phyloP scores from a whole-genome alignment of 2,113 vertebrate genomes.

The Hyperopisus bebe region DNA sequence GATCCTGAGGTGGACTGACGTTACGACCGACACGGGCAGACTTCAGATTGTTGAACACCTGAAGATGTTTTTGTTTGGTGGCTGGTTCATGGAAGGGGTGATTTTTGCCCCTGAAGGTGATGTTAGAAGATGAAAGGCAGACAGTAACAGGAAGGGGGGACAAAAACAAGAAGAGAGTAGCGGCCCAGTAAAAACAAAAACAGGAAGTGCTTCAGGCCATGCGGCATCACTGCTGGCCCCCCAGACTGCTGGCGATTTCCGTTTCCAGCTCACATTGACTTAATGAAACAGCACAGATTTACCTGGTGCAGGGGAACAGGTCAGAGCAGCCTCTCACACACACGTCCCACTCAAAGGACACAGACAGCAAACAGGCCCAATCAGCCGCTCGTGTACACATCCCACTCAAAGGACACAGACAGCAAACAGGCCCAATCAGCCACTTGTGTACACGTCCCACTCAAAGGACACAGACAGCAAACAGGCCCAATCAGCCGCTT shows the following conservation, averaged over 20 bases:
- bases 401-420: too few species aligned
- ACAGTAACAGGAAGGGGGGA: not conserved
- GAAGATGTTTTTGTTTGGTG: not conserved
- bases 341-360: too few species aligned
- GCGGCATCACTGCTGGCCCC: not conserved
- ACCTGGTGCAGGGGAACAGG: not conserved
- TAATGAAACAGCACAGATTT: not conserved
- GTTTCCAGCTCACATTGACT: not conserved
- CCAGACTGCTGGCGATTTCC: not conserved
- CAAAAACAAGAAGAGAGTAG: not conserved
- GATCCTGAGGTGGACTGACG: not conserved
- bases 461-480: not conserved
- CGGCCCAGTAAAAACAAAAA: constrained; percentile 2
- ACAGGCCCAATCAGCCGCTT: not conserved
- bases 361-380: too few species aligned
- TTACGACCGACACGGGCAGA: not conserved
- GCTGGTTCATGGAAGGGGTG: not conserved
- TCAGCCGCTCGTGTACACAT: too few species aligned
- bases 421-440: not conserved
- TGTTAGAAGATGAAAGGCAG: not conserved
- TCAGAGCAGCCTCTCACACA: not conserved
- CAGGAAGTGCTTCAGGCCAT: not conserved
- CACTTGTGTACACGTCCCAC: not conserved
- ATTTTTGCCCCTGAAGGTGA: not conserved
- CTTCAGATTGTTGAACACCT: not conserved